Evolutionary conservation across 2,797 vertebrate species (phyloP), one percentile per base, ranked within the genome.

Genomic region (Echiichthys vipera): DNA sequence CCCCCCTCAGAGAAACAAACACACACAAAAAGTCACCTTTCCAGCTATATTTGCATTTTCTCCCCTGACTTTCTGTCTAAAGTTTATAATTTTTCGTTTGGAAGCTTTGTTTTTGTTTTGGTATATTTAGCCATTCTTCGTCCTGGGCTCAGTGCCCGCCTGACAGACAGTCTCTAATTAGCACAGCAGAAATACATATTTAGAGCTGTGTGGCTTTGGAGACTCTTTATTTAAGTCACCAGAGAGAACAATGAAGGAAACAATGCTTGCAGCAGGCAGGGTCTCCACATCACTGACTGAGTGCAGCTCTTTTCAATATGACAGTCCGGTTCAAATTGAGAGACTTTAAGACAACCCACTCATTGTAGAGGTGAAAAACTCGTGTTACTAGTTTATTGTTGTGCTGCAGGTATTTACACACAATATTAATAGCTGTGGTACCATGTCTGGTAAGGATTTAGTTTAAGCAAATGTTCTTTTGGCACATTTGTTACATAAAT

Each of bases 161-260:
- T 74, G 75, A 91, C 84, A 91, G 84, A 84, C 86, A 89, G 88
- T 90, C 94, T 95, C 91, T 95, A 94, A 95, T 95, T 95, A 95
- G 87, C 87, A 78, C 80, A 87, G 89, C 83, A 91, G 86, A 93
- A 94, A 94, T 94, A 92, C 93, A 94, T 93, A 94, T 94, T 95
- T 94, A 93, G 91, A 91, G 87, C 84, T 6, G 73, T 93, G 92
- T 47, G 93, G 94, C 89, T 94, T 94, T 91, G 84, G 88, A 85
- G 88, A 89, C 85, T 88, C 91, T 93, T 92, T 93, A 94, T 93
- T 93, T 94, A 89, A 92, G 88, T 92, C 83, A 81, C 84, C 84
- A 77, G 80, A 63, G 83, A 91, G 90, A 92, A 95, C 93, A 95
- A 94, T 93, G 84, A 88, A 81, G 86, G 89, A 91, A 93, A 94